Percentiles rank a stretch among this genome's conserved stretches.
Evolutionary conservation across 2,113 vertebrate species (phyloP).

Genomic region (Ovibos moschatus): DNA sequence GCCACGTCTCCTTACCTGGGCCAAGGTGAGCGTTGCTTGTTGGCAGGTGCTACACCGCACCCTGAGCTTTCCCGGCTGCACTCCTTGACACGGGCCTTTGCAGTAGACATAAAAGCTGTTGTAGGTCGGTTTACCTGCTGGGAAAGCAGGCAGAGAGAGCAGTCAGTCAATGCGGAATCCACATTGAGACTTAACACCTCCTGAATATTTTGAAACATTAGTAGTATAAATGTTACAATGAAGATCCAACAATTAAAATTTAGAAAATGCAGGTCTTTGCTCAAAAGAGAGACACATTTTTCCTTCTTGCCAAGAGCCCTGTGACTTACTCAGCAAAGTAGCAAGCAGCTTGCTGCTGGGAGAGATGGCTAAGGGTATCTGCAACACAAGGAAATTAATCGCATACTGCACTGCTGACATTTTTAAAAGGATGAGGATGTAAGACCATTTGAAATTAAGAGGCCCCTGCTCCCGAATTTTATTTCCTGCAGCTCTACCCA

Average conservation of each 20-base stretch:
- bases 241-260: slow-evolving; percentile 39
- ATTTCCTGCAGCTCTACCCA: slow-evolving; percentile 31
- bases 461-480: slow-evolving; percentile 34
- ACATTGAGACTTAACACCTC: not conserved
- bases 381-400: not conserved
- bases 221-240: not conserved
- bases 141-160: not conserved
- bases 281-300: slow-evolving; percentile 28
- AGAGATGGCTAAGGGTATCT: slow-evolving; percentile 37
- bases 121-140: slow-evolving; percentile 79
- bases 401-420: not conserved
- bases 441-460: not conserved
- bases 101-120: slow-evolving; percentile 93
- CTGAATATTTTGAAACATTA: slow-evolving; percentile 14
- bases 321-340: slow-evolving; percentile 44
- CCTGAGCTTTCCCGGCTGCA: slow-evolving; percentile 91
- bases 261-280: slow-evolving; percentile 44
- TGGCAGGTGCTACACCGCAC: slow-evolving; percentile 87
- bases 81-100: slow-evolving; percentile 85
- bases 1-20: slow-evolving; percentile 81
- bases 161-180: not conserved
- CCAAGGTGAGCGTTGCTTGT: slow-evolving; percentile 87
- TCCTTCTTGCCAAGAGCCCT: slow-evolving; percentile 18
- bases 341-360: not conserved
- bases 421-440: not conserved